These are phyloP conservation scores for Atrina japonica DNA, from an alignment of 2,888 invertebrate genomes.

Conservation along the genomic window DNA sequence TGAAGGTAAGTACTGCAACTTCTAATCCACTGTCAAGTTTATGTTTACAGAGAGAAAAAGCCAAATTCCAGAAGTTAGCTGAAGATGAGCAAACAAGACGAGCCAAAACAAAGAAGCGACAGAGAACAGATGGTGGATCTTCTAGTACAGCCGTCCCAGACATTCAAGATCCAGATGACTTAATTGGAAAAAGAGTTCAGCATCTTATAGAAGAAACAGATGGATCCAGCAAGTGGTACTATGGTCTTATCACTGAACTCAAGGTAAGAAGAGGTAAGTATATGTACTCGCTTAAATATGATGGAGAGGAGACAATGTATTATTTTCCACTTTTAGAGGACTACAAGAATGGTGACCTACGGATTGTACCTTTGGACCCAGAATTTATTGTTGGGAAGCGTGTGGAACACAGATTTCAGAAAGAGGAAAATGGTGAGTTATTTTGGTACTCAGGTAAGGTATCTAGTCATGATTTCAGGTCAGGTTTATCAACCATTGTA, in stretches of 20 bases:
- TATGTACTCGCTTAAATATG: background rate
- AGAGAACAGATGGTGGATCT: background rate
- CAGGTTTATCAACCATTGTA: background rate
- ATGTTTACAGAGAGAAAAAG: constrained; percentile 11
- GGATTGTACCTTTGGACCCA: constrained; percentile 1
- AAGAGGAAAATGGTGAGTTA: background rate
- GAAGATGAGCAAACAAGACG: constrained; percentile 1
- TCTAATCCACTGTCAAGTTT: too few species aligned
- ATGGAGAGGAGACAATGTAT: background rate
- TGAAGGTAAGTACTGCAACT: background rate
- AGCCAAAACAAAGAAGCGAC: background rate
- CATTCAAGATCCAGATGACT: constrained; percentile 5
- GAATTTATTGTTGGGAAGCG: too few species aligned
- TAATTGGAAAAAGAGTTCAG: constrained; percentile 5
- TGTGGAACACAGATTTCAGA: constrained; percentile 4
- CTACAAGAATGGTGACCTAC: constrained; percentile 1
- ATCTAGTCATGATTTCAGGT: background rate
- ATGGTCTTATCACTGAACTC: background rate
- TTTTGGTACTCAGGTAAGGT: constrained; percentile 5
- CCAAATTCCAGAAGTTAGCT: constrained; percentile 10
- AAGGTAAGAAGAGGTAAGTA: background rate
- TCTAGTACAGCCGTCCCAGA: background rate
- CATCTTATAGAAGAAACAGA: constrained; percentile 1
- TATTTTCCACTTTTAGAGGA: background rate
- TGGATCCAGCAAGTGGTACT: constrained; percentile 17